Evolutionary conservation across 2,113 vertebrate species (phyloP), one percentile per base, ranked within the genome.

Genomic region (Capricornis sumatraensis): DNA sequence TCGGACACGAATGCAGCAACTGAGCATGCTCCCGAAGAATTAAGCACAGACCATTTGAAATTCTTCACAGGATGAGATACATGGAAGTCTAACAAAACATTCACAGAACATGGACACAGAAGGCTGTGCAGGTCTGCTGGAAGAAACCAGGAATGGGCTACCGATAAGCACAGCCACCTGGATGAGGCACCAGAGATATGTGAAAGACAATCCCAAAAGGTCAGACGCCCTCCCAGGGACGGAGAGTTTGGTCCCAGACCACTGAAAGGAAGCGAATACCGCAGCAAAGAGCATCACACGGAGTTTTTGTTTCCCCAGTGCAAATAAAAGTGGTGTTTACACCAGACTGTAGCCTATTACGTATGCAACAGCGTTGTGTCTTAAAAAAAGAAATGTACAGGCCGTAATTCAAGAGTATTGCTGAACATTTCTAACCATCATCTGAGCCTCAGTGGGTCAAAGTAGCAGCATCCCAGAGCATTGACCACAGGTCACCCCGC

Each of bases 231-330:
- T 21, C 28, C 16, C 14, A 0, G 78, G 45, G 47, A 21, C 78
- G 6, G 78, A 33, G 47, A 16, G 9, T 52, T 21, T 81, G 47
- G 76, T 21, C 12, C 78, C 47, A 50, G 45, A 33, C 45, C 78
- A 52, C 28, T 6, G 45, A 81, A 50, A 33, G 2, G 30, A 17
- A 33, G 28, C 1, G 2, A 0, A 6, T 2, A 3, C 15, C 7
- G 45, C 47, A 12, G 12, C 28, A 52, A 21, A 52, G 50, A 5
- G 2, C 6, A 12, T 25, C 33, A 53, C 50, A 8, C 11, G 9
- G 17, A 36, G 50, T 14, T 25, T 30, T 2, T 82, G 79, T 21
- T 36, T 53, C 33, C 79, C 50, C 50, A 8, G 79, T 14, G 79
- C 30, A 14, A 14, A 53, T 7, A 1, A 13, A n/a, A 14, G 50